phyloP scores from a whole-genome alignment of 2,113 vertebrate genomes.

The Pelecanus crispus region DNA sequence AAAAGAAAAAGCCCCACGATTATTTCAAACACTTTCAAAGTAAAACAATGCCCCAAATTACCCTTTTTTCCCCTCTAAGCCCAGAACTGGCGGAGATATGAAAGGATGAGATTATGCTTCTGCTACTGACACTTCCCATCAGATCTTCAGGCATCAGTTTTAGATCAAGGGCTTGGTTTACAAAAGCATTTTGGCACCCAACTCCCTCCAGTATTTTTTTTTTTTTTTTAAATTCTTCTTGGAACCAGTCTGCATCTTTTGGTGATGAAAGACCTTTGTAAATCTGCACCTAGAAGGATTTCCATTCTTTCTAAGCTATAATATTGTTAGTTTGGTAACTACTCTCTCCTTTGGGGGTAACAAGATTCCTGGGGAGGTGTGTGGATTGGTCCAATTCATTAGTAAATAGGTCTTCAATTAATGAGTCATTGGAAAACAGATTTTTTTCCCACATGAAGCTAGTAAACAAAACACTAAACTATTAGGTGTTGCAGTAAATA shows the following conservation, averaged over 20 bases:
- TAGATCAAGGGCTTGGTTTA: constrained; percentile 55
- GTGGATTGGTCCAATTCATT: constrained; percentile 18
- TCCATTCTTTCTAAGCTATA: background rate
- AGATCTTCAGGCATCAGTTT: constrained; percentile 44
- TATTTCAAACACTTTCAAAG: constrained; percentile 18
- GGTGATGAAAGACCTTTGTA: background rate
- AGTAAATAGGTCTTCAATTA: constrained; percentile 56
- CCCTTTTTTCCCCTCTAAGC: background rate
- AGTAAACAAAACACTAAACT: constrained; percentile 48
- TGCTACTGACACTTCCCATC: constrained; percentile 53
- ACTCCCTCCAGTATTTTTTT: background rate
- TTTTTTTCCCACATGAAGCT: constrained; percentile 53
- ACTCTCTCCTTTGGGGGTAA: background rate
- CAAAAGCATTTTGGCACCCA: constrained; percentile 33
- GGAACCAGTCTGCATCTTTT: background rate
- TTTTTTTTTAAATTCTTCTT: background rate
- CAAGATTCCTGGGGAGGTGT: background rate
- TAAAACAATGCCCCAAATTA: background rate
- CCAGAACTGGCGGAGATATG: constrained; percentile 33
- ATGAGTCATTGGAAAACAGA: constrained; percentile 15
- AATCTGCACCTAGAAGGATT: background rate
- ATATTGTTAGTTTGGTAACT: background rate
- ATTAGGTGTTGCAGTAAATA: constrained; percentile 54
- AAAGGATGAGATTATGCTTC: constrained; percentile 39
- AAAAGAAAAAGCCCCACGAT: background rate